phyloP scores from a whole-genome alignment of 37 sponge, comb jelly and placozoan genomes.

The Oopsacas minuta region DNA sequence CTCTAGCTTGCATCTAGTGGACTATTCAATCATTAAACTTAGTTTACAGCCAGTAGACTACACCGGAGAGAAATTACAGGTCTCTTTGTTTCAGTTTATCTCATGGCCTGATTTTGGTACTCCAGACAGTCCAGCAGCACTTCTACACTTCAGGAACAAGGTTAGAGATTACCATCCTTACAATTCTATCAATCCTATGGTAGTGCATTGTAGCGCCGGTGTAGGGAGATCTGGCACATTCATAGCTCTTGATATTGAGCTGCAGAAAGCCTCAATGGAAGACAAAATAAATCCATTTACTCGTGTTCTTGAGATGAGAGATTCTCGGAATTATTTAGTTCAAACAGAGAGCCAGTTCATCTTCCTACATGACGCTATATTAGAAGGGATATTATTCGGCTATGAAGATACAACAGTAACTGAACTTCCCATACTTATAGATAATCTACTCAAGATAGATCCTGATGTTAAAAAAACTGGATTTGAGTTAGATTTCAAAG shows the following conservation, averaged over 20 bases:
- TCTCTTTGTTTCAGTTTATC: slow-evolving; percentile 51
- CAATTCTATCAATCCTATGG: slow-evolving; percentile 29
- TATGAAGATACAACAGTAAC: slow-evolving; percentile 45
- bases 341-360: slow-evolving; percentile 89
- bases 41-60: neutral
- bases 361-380: slow-evolving; percentile 82
- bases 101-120: slow-evolving; percentile 70
- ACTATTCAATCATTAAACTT: slow-evolving; percentile 8
- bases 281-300: slow-evolving; percentile 50
- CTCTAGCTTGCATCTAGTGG: slow-evolving; percentile 1
- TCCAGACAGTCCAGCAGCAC: slow-evolving; percentile 40
- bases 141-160: slow-evolving; percentile 38
- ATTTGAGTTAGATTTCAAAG: neutral
- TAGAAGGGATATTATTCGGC: slow-evolving; percentile 57
- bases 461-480: slow-evolving; percentile 11
- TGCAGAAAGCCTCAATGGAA: slow-evolving; percentile 48
- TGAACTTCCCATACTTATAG: slow-evolving; percentile 43
- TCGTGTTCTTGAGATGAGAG: slow-evolving; percentile 41
- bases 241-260: slow-evolving; percentile 63
- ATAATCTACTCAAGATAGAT: slow-evolving; percentile 33
- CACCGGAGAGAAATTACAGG: slow-evolving; percentile 4
- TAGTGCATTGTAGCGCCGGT: slow-evolving; percentile 78
- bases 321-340: slow-evolving; percentile 70
- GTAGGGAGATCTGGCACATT: slow-evolving; percentile 87
- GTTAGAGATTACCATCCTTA: slow-evolving; percentile 29